Conservation (phyloP, 2,113 vertebrate genomes). For the Guaruba guarouba region DNA sequence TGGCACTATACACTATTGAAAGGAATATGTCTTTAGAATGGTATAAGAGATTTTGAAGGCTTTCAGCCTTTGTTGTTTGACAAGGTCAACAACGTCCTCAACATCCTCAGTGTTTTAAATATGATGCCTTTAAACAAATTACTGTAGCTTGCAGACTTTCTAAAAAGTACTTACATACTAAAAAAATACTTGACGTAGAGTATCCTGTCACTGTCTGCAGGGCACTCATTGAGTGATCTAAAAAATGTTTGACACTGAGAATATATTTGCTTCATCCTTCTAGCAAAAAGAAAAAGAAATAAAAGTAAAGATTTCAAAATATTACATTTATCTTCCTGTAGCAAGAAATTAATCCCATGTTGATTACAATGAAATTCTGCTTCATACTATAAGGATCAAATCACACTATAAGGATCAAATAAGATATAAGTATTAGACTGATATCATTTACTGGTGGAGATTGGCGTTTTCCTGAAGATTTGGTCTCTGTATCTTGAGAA, state of each 20-base stretch:
- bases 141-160: neutral
- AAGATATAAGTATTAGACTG: neutral
- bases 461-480: neutral
- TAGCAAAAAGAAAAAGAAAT: neutral
- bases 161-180: neutral
- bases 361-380: neutral
- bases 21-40: neutral
- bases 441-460: accelerated
- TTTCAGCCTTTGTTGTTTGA: neutral
- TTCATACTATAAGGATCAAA: neutral
- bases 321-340: neutral
- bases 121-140: neutral
- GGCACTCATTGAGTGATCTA: neutral
- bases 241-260: neutral
- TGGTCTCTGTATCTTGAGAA: neutral
- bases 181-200: neutral
- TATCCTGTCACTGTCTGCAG: neutral
- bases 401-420: neutral
- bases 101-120: neutral
- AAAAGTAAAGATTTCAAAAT: neutral
- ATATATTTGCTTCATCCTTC: neutral
- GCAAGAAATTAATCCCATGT: neutral
- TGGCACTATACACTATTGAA: neutral
- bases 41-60: neutral
- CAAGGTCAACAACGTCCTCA: neutral